phyloP scores from a whole-genome alignment of 2,113 vertebrate species.

The Lichenostomus cassidix region DNA sequence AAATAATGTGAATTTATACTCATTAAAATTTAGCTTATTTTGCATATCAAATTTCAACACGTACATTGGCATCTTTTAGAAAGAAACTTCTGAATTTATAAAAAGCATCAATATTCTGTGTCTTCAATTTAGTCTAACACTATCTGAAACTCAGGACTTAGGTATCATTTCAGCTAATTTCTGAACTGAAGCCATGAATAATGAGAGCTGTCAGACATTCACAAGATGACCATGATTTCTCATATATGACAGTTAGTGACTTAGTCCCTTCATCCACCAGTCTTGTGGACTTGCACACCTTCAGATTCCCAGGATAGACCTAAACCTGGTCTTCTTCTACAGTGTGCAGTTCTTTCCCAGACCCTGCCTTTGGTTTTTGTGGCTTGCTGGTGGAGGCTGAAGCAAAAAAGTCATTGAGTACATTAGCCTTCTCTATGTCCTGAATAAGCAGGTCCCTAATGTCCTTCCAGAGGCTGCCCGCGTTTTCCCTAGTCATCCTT shows the following conservation, averaged over 20 bases:
- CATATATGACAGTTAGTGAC: background rate
- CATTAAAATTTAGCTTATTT: background rate
- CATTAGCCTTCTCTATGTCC: background rate
- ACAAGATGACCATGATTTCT: background rate
- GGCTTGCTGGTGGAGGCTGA: background rate
- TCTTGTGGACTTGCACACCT: fast-evolving
- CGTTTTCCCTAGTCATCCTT: background rate
- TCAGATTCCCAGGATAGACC: background rate
- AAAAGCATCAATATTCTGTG: background rate
- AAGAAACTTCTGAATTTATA: background rate
- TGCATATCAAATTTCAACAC: background rate
- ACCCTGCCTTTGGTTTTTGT: background rate
- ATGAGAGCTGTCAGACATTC: background rate
- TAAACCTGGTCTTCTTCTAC: background rate
- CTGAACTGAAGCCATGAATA: background rate
- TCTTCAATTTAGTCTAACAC: background rate
- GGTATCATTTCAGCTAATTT: background rate
- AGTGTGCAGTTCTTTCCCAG: background rate
- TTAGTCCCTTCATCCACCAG: background rate
- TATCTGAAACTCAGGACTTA: background rate
- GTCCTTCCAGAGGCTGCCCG: background rate
- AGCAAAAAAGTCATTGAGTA: background rate
- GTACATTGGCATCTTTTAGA: background rate
- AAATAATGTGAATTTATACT: background rate
- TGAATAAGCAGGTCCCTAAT: background rate